phyloP scores from a whole-genome alignment of 2,888 invertebrate species.

The Suillia variegata region DNA sequence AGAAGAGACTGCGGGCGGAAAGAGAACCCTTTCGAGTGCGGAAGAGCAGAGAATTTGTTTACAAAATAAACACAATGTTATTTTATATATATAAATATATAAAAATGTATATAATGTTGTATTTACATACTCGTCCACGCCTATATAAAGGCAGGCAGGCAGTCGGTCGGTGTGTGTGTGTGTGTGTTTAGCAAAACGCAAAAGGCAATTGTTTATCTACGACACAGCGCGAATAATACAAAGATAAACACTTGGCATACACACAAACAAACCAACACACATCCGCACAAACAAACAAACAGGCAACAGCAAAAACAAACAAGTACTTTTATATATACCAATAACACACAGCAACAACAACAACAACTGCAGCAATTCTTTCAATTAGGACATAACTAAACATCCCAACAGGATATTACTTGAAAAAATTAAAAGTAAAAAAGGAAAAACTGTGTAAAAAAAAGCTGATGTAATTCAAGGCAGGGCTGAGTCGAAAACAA shows the following conservation, averaged over 20 bases:
- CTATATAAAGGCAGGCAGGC: too few species aligned
- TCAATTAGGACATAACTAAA: slow-evolving; percentile 14
- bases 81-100: not conserved
- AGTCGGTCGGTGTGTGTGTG: slow-evolving; percentile 5
- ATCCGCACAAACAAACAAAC: slow-evolving; percentile 38
- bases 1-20: not conserved
- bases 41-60: slow-evolving; percentile 43
- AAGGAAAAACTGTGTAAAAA: not conserved
- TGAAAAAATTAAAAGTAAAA: slow-evolving; percentile 6
- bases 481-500: too few species aligned
- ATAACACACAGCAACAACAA: slow-evolving; percentile 28
- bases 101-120: not conserved
- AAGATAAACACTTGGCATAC: slow-evolving; percentile 43
- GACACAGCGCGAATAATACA: slow-evolving; percentile 39
- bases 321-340: slow-evolving; percentile 12
- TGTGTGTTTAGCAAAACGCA: slow-evolving; percentile 46
- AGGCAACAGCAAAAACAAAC: slow-evolving; percentile 47
- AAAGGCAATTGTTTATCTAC: slow-evolving; percentile 53
- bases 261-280: slow-evolving; percentile 8
- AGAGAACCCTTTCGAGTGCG: not conserved
- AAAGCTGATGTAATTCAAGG: not conserved
- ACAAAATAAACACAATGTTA: slow-evolving; percentile 41
- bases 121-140: too few species aligned
- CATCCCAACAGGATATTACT: slow-evolving; percentile 10
- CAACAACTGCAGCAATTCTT: slow-evolving; percentile 4